Base-by-base conservation (phyloP, 1,140 invertebrate species). In the Philotrypesis tridentata region DNA sequence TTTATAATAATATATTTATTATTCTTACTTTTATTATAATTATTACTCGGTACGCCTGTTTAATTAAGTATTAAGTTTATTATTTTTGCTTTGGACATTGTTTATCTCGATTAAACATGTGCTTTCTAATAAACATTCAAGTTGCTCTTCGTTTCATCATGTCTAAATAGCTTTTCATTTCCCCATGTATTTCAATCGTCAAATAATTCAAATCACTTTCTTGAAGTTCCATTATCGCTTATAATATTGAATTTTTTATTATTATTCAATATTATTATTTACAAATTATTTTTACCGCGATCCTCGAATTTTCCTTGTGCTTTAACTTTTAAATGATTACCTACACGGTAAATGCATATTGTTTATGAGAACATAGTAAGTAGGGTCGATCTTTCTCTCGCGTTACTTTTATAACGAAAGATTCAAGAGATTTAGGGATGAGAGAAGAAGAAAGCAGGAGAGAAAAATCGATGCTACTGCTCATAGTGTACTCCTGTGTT, bases 201-300 rank as follows among this genome's bases (percentile, higher is more conserved):
- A 70, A 81, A 67, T 80, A 68, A 25, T 80, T 74, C 14, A 40
- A 74, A 83, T 81, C 68, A 80, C 80, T 82, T 82, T 82, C 82
- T 85, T 85, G 81, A 79, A 82, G 78, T 86, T 84, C 63, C 74
- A 73, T 85, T 82, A 82, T 82, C 84, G 74, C 65, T 79, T 85
- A 27, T 60, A n/a, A 70, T 65, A 74, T 75, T 60, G 33, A 68
- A 17, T 55, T 31, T 67, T 75, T 81, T 29, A n/a, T 40, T 70
- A 60, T 25, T 78, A 70, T 29, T 84, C 63, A 82, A 80, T 80
- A 29, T 70, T 67, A 33, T 43, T 84, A 76, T 67, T 77, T 84
- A 67, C 73, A 77, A 79, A 48, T 65, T 67, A 73, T 68, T 80
- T 11, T 67, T 72, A 37, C 71, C 23, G 72, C 75, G 65, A 31